A percentile compares a stretch with the other conserved stretches of the same genome.
phyloP scores from a whole-genome alignment of 2,888 invertebrate genomes.

The Pheosia gnoma region DNA sequence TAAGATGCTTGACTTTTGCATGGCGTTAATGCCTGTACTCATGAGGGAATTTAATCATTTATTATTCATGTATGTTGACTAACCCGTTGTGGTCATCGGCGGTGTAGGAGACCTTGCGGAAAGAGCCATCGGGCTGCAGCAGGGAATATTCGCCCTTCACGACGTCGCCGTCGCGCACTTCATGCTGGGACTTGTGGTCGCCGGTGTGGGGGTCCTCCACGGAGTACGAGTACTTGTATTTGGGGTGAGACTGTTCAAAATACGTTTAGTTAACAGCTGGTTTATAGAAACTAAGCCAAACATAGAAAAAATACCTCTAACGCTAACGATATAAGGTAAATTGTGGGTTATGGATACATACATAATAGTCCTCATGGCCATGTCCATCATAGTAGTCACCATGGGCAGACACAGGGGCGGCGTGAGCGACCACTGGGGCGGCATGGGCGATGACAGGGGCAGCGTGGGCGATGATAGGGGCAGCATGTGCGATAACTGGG shows the following conservation, averaged over 20 bases:
- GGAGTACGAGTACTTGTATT: conserved; percentile 85
- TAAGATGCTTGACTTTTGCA: no score
- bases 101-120: conserved; percentile 85
- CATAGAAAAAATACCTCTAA: no score
- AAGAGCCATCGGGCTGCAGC: conserved; percentile 85
- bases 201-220: conserved; percentile 85
- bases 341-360: conserved; percentile 36
- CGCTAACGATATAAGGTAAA: background rate
- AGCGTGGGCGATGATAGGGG: conserved; percentile 22
- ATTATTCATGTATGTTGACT: background rate
- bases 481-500: conserved; percentile 17
- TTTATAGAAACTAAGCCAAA: background rate
- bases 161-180: conserved; percentile 85
- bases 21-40: no score
- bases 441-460: conserved; percentile 41
- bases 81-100: conserved; percentile 85
- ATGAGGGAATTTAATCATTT: no score
- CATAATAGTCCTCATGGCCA: conserved; percentile 66
- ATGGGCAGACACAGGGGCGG: conserved; percentile 44
- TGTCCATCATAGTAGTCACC: conserved; percentile 43
- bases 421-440: conserved; percentile 40
- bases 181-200: conserved; percentile 85
- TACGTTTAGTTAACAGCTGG: background rate
- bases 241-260: conserved; percentile 79
- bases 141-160: conserved; percentile 87